Base-by-base conservation (phyloP, 2,113 vertebrate genomes). In the Chloebia gouldiae region DNA sequence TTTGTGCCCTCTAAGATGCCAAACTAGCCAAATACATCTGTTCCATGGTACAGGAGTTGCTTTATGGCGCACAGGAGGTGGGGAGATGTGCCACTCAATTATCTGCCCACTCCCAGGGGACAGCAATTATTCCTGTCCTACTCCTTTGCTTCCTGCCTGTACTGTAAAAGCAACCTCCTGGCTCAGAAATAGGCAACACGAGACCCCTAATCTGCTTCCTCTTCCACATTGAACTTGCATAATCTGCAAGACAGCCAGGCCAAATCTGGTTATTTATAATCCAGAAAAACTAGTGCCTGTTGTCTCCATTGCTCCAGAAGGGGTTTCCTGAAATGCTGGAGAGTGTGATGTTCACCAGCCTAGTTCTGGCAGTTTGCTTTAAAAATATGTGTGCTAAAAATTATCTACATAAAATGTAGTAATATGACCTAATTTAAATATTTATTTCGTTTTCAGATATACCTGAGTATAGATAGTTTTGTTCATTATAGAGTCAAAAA, bases 251-350 rank as follows among this genome's bases (percentile, higher is more conserved):
- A 69, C 6, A 86, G 16, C 12, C 45, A 73, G 59, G 59, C 45
- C 59, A 94, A 75, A 83, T 82, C 78, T 90, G 69, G n/a, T 80
- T 93, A 42, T 92, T 93, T 90, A 86, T 73, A 86, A 96, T 73
- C 54, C 54, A 77, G 50, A 23, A 82, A 47, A 82, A 82, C 10
- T 69, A 28, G 19, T 42, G 18, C 47, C 15, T 7, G 0, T 59
- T 82, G 15, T 76, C 61, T 82, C 44, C 35, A 10, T 28, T 84
- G 57, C 31, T 53, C 50, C 45, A 53, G 33, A 71, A 24, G 22
- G 23, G 17, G 16, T 71, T 91, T 81, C 70, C 81, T 30, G 1
- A 81, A 51, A 31, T 39, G 33, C 75, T 42, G 42, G 21, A 50
- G 8, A 57, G 16, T 16, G 4, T 56, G 47, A n/a, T 53, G 14